Evolutionary conservation across 2,888 invertebrate genomes (phyloP), one percentile per base, ranked within the genome.

Genomic region (Agrypnus murinus): DNA sequence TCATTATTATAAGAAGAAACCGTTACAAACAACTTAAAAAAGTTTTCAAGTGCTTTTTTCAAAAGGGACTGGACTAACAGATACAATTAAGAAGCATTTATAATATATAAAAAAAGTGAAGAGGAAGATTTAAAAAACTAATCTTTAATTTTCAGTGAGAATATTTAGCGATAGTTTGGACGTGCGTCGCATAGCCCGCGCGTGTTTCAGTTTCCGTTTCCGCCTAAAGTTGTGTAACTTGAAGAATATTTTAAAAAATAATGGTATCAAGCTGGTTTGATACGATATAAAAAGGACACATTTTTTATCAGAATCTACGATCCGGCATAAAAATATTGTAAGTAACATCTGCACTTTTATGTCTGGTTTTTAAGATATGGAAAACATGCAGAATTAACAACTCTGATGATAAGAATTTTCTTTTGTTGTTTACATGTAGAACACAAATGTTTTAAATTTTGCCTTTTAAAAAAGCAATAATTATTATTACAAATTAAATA

Each of bases 351-450:
- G 36, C 36, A 55, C 34, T 36, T 55, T 36, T 9, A 15, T 14
- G 15, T 36, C 40, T 58, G 58, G 19, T 58, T 58, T 58, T 58
- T 58, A 58, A 58, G 58, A 58, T 58, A 58, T 58, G 6, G 58
- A 58, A 58, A 58, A 58, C 55, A 58, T 58, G 25, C 5, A 14
- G 12, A 12, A 8, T 19, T 34, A 9, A 7, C 8, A 12, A 32
- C 31, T 1, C 8, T 36, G n/a, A 25, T 36, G 36, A 55, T 55
- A 34, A 12, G n/a, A 55, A 55, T 25, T 25, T 25, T 25, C 2
- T 25, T 25, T 25, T 25, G 5, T 25, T 25, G 25, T 25, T 2
- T 25, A 25, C 5, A 25, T 25, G n/a, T n/a, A n/a, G n/a, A n/a
- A n/a, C n/a, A n/a, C n/a, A n/a, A n/a, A n/a, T n/a, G 2, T n/a